A percentile compares a stretch with the other conserved stretches of the same genome.
These are phyloP conservation scores for Microtus californicus DNA, from an alignment of 2,797 vertebrate genomes.

Conservation along the genomic window DNA sequence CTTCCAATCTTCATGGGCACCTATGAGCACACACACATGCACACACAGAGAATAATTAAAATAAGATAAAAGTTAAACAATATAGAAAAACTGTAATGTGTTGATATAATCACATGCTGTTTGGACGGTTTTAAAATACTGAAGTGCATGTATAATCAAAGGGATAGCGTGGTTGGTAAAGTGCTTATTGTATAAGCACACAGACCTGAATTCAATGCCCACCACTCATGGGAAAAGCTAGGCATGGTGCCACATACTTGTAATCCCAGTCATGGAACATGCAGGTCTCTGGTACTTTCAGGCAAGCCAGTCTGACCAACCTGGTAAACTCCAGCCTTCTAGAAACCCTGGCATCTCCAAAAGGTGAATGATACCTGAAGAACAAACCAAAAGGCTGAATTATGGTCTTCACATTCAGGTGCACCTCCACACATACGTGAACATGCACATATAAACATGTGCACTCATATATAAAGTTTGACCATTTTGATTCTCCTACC, in stretches of 20 bases:
- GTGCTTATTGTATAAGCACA: neutral
- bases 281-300: neutral
- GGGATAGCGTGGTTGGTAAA: neutral
- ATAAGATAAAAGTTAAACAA: neutral
- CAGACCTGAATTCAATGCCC: neutral
- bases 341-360: neutral
- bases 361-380: neutral
- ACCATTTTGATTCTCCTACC: neutral
- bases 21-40: too few species aligned
- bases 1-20: neutral
- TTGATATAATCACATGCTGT: neutral
- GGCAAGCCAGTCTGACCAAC: neutral
- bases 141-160: neutral
- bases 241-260: neutral
- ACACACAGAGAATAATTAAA: neutral
- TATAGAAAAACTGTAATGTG: neutral
- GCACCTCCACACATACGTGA: neutral
- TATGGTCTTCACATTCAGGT: neutral
- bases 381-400: neutral
- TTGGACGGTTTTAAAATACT: constrained; percentile 3
- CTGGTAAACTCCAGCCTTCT: neutral
- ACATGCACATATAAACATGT: neutral
- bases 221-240: neutral
- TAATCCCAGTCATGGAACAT: neutral
- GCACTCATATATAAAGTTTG: neutral